Base-by-base conservation (phyloP, 2,888 invertebrate species). In the Agrochola lota region DNA sequence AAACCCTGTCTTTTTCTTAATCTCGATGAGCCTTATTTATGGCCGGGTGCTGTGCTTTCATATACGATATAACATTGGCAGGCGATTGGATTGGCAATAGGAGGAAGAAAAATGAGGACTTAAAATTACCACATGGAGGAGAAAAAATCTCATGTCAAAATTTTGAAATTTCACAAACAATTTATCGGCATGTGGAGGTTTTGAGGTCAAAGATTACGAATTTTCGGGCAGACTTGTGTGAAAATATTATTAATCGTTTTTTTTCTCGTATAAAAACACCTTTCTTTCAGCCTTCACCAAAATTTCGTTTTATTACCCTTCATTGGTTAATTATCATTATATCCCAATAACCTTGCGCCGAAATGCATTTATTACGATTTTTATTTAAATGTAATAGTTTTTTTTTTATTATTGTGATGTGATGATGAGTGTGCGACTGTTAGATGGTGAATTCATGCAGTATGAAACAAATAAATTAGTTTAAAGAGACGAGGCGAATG, bases 161-260 rank as follows among this genome's bases (percentile, higher is more conserved):
- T 30, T 62, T 30, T 2, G 0, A 74, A 62, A 74, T 62, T 49
- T 3, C 26, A 1, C 40, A 8, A 26, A 60, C 23, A n/a, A 20
- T 20, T 49, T 73, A 76, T 74, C 55, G 52, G n/a, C 64, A 76
- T 75, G 35, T 76, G 76, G 30, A 63, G 52, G 75, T 63, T 55
- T 55, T n/a, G 9, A 55, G 74, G 62, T 64, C 55, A 55, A 57
- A 59, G 26, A 59, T 15, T 40, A 66, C 59, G 49, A 77, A 43
- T 77, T 77, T 66, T 66, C 49, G 62, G 26, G 15, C 26, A 49
- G 20, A 59, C 2, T 26, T 46, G 20, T 30, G 11, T 9, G 15
- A 26, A 40, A 7, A 20, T 30, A 3, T 43, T 49, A 8, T 23
- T 15, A 12, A 6, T 35, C 2, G 9, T 46, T n/a, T 57, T n/a